Conservation (phyloP, 2,797 vertebrate genomes). For the Numenius phaeopus region DNA sequence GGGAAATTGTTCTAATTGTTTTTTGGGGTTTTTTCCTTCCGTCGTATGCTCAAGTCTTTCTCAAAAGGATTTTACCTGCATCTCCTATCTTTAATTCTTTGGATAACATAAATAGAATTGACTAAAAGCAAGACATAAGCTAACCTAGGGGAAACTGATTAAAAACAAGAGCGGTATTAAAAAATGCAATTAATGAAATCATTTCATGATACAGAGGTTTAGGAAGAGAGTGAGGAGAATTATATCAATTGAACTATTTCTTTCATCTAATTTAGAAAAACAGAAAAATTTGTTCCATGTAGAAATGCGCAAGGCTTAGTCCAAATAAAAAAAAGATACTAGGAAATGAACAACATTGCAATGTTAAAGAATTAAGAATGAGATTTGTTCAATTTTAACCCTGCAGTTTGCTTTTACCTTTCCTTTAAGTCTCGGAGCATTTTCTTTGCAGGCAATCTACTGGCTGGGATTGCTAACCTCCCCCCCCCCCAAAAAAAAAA, state of each 20-base stretch:
- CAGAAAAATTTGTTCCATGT: not conserved
- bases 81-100: slow-evolving; percentile 42
- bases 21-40: not conserved
- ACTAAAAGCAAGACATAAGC: not conserved
- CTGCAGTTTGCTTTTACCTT: slow-evolving; percentile 29
- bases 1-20: slow-evolving; percentile 73
- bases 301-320: not conserved
- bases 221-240: not conserved
- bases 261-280: not conserved
- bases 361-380: not conserved
- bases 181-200: slow-evolving; percentile 26
- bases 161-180: slow-evolving; percentile 27
- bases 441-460: slow-evolving; percentile 17
- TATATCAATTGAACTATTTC: slow-evolving; percentile 3
- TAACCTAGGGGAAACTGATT: slow-evolving; percentile 11
- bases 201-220: not conserved
- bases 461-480: not conserved
- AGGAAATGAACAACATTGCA: not conserved
- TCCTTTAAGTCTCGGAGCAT: slow-evolving; percentile 3
- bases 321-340: not conserved
- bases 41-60: slow-evolving; percentile 36
- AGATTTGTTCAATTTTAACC: slow-evolving; percentile 31
- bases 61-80: slow-evolving; percentile 64
- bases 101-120: slow-evolving; percentile 30
- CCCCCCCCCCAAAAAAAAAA: not conserved